phyloP scores from a whole-genome alignment of 2,888 invertebrate species.

The Drosophila kanekoi region DNA sequence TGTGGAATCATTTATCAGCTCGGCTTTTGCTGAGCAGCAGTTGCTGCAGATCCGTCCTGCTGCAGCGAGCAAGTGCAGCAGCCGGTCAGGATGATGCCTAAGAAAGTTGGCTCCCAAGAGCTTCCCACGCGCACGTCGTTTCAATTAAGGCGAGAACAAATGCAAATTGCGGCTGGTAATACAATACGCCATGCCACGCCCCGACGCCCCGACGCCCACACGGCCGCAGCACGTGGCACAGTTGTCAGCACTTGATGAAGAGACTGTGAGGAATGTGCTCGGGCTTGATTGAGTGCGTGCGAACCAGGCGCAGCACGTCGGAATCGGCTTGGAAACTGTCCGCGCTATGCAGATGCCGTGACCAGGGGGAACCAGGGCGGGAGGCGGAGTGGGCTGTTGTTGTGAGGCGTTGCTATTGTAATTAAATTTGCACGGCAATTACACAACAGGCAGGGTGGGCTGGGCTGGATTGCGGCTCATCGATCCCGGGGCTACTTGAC shows the following conservation, averaged over 20 bases:
- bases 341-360: conserved; percentile 27
- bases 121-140: conserved; percentile 33
- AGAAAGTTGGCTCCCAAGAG: background rate
- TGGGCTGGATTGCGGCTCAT: background rate
- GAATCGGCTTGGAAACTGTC: too few species aligned
- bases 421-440: conserved; percentile 86
- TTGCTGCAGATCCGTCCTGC: conserved; percentile 6
- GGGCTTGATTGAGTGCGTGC: conserved; percentile 58
- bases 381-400: conserved; percentile 11
- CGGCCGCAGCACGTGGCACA: conserved; percentile 49
- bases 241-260: conserved; percentile 78
- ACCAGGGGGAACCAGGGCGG: too few species aligned
- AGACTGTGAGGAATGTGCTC: conserved; percentile 5
- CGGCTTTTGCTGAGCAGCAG: conserved; percentile 23
- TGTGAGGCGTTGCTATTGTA: conserved; percentile 70
- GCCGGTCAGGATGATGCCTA: background rate
- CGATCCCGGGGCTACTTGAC: conserved; percentile 15
- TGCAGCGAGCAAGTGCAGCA: conserved; percentile 8
- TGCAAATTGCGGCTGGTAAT: conserved; percentile 77
- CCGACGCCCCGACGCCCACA: conserved; percentile 16
- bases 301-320: conserved; percentile 30
- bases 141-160: conserved; percentile 65
- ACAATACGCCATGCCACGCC: conserved; percentile 64
- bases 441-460: conserved; percentile 60
- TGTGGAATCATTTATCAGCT: conserved; percentile 52